These are phyloP conservation scores for Octodon degus DNA, from an alignment of 2,113 vertebrate genomes.

Conservation along the genomic window DNA sequence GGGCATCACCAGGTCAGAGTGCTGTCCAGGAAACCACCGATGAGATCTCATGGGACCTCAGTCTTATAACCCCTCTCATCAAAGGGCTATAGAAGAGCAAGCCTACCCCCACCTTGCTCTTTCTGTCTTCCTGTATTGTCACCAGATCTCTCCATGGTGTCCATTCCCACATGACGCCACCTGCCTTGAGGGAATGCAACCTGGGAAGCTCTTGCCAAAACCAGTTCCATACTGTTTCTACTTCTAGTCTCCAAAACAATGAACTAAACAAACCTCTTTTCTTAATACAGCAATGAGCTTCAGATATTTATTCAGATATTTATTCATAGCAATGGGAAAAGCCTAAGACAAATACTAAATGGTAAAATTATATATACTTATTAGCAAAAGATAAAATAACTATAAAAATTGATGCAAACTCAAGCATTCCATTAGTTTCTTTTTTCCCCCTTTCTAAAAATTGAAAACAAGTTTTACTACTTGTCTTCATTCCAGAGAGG, in stretches of 20 bases:
- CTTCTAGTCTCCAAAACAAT: not conserved
- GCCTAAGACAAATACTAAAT: not conserved
- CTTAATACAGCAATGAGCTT: not conserved
- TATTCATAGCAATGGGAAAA: not conserved
- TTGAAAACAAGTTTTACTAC: not conserved
- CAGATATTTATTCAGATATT: not conserved
- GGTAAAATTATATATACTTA: not conserved
- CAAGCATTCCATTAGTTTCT: not conserved
- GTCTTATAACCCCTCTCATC: not conserved
- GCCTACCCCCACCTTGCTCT: not conserved
- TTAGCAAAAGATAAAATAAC: slow-evolving; percentile 31
- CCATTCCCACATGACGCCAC: not conserved
- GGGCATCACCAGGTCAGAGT: not conserved
- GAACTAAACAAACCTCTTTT: not conserved
- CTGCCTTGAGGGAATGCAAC: too few relatives aligned
- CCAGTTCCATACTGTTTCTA: not conserved
- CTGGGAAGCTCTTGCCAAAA: not conserved
- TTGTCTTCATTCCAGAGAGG: not conserved
- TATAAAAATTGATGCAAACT: not conserved
- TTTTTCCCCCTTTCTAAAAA: slow-evolving; percentile 12
- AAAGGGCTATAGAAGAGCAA: not conserved
- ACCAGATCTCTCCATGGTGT: not conserved
- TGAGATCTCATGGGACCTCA: not conserved
- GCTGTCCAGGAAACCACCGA: not conserved
- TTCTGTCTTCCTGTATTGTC: not conserved